Evolutionary conservation across 2,888 invertebrate species (phyloP), one percentile per base, ranked within the genome.

Genomic region (Salticus scenicus): DNA sequence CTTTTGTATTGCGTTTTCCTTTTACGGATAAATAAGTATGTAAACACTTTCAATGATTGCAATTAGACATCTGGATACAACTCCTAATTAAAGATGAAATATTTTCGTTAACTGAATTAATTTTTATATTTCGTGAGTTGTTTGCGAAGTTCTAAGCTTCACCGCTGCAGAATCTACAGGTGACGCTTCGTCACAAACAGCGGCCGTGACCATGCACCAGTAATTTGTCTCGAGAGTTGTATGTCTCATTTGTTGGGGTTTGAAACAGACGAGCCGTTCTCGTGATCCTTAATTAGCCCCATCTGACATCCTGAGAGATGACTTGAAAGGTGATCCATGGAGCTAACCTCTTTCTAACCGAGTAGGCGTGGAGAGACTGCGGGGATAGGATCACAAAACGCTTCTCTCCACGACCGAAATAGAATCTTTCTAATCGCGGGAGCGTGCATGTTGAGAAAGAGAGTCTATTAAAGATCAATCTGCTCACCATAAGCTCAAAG

Each of bases 221-320:
- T 47, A 71, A 47, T 71, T 71, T 51, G 71, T 71, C 71, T 71
- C 57, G 27, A 69, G 24, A 74, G 75, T 81, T 81, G 64, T 79
- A 79, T 27, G 81, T 81, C 70, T 82, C 82, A 82, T 82, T 64
- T 63, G 66, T 76, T 71, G 66, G 64, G 81, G 27, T 63, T 63
- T 37, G 71, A 71, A 37, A 28, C 71, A 71, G 71, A 71, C 71
- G 41, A 74, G 73, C 42, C 57, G 70, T 75, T 79, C 72, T 72
- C 79, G 64, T 47, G 79, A 79, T 72, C 75, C 82, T 75, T 76
- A 82, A 82, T 82, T 82, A 82, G 82, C 82, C 75, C 31, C 75
- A 70, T 64, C 82, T 82, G 82, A 82, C 82, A 82, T 82, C 82
- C 75, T 82, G 82, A 82, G 51, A 76, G 75, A 82, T 82, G 82